Evolutionary conservation across 2,888 invertebrate genomes (phyloP).

Genomic region (Epirrita christyi): DNA sequence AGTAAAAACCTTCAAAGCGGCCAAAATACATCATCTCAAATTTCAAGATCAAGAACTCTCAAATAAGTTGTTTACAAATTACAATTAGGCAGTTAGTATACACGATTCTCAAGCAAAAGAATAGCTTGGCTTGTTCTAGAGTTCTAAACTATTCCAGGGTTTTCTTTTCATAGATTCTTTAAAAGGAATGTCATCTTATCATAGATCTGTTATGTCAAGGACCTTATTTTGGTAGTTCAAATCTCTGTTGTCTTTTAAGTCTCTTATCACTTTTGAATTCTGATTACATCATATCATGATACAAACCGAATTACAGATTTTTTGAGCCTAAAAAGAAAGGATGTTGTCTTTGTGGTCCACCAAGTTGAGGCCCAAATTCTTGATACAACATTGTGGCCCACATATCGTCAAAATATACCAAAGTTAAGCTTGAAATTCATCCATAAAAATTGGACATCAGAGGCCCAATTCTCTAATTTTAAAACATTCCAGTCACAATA

Average conservation of each 20-base stretch:
- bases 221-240: not conserved
- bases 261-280: not conserved
- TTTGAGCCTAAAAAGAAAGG: not conserved
- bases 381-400: too few relatives aligned
- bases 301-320: not conserved
- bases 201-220: constrained; percentile 8
- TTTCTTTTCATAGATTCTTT: constrained; percentile 17
- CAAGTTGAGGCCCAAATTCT: too few relatives aligned
- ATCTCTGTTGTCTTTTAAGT: not conserved
- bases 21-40: too few relatives aligned
- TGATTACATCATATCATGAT: not conserved
- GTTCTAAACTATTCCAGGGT: constrained; percentile 15
- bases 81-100: not conserved
- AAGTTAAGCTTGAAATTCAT: too few relatives aligned
- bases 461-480: too few relatives aligned
- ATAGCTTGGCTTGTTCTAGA: constrained; percentile 5
- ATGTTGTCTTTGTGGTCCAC: too few relatives aligned
- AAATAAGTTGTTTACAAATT: not conserved
- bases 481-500: too few relatives aligned
- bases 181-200: constrained; percentile 3
- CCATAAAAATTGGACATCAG: too few relatives aligned
- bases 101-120: constrained; percentile 9
- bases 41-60: too few relatives aligned
- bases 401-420: too few relatives aligned
- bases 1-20: too few relatives aligned